phyloP scores from a whole-genome alignment of 2,888 invertebrate species.

The Rhagophthalmus giganteus region DNA sequence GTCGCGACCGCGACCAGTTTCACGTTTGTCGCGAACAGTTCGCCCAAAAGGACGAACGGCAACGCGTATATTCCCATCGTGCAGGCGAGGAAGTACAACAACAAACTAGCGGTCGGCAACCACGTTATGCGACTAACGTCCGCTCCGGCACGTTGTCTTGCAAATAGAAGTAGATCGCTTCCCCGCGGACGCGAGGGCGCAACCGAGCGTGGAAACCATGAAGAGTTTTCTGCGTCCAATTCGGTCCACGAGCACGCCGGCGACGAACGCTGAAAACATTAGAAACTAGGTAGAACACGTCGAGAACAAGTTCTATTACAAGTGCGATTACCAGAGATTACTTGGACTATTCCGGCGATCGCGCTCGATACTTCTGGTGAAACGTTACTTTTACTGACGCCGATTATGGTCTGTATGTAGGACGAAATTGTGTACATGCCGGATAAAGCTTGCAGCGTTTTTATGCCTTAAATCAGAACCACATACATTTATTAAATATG shows the following conservation, averaged over 20 bases:
- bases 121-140: slow-evolving; percentile 55
- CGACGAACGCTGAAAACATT: slow-evolving; percentile 4
- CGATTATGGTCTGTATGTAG: slow-evolving; percentile 63
- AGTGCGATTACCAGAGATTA: slow-evolving; percentile 57
- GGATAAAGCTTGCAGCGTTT: slow-evolving; percentile 63
- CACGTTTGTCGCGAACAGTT: slow-evolving; percentile 66
- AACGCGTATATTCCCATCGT: slow-evolving; percentile 64
- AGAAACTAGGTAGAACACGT: background rate
- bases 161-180: slow-evolving; percentile 61
- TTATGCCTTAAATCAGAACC: slow-evolving; percentile 61
- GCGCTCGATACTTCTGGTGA: slow-evolving; percentile 62
- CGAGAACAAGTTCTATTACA: too few relatives aligned
- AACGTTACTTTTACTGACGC: slow-evolving; percentile 57
- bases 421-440: slow-evolving; percentile 63
- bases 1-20: slow-evolving; percentile 64
- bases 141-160: slow-evolving; percentile 54
- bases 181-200: slow-evolving; percentile 58
- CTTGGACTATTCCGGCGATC: slow-evolving; percentile 58
- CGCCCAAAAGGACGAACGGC: slow-evolving; percentile 66
- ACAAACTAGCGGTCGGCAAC: slow-evolving; percentile 60
- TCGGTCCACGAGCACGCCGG: slow-evolving; percentile 53
- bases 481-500: too few relatives aligned
- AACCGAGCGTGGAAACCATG: slow-evolving; percentile 60
- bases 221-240: slow-evolving; percentile 61
- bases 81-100: slow-evolving; percentile 63